Evolutionary conservation across 1,140 invertebrate species (phyloP), one percentile per base, ranked within the genome.

Genomic region (Mycetomoellerius zeteki): DNA sequence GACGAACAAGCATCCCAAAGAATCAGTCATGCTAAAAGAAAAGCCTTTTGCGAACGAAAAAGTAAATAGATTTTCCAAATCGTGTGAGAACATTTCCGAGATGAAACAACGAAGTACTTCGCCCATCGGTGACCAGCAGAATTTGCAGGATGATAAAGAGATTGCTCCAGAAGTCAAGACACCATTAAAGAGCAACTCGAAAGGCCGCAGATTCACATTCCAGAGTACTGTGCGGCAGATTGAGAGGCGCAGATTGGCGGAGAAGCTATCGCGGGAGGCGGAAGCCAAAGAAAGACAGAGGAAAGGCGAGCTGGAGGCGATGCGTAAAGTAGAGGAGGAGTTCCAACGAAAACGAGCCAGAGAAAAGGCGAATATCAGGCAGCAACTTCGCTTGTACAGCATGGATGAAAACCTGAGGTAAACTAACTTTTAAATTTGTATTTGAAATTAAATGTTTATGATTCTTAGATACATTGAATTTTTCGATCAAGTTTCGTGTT

Each of bases 221-320:
- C 97, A 98, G 94, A 98, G 97, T 82, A 98, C 98, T 0, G 97
- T 98, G 7, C 92, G 98, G 33, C 97, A 98, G 92, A 96, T 98
- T 50, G 98, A 98, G 94, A 96, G 97, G 88, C 96, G 96, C 56
- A 95, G 96, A 73, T 93, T 98, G 65, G 97, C 97, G 1, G 97
- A 98, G 88, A 97, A 97, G 93, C 94, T 98, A 82, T 97, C 97
- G 16, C 96, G 96, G 86, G 97, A 98, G 92, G 97, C 97, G 0
- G 97, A 98, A 91, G 96, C 96, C 24, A 97, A 97, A 94, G 97
- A 98, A 94, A 96, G 96, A 65, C 97, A 97, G 91, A 94, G 97
- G 69, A 95, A 97, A 65, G 96, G 96, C 65, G 98, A 98, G 93
- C 95, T 98, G 85, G 97, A 98, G 94, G 97, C 97, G 47, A 98